phyloP scores from a whole-genome alignment of 2,888 invertebrate genomes.

The Drosophila lutescens region DNA sequence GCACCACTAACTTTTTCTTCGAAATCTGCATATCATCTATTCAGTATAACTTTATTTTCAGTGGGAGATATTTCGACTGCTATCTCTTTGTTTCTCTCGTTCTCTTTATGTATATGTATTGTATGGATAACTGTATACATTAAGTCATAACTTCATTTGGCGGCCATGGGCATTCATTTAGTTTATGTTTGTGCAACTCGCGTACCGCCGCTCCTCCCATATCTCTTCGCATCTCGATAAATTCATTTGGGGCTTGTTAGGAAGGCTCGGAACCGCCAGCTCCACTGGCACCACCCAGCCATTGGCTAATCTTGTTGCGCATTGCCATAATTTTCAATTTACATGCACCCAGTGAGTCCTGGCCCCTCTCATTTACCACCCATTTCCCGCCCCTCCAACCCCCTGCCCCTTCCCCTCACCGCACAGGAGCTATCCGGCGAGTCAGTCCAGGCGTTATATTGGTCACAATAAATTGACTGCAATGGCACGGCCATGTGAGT shows the following conservation, averaged over 20 bases:
- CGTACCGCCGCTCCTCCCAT: conserved; percentile 15
- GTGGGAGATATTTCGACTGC: conserved; percentile 3
- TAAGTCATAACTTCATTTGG: conserved; percentile 72
- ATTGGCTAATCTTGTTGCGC: conserved; percentile 77
- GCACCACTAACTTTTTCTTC: background rate
- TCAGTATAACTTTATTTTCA: conserved; percentile 4
- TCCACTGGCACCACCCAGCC: conserved; percentile 39
- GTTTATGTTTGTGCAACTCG: conserved; percentile 59
- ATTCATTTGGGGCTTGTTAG: conserved; percentile 62
- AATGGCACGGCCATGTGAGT: conserved; percentile 15
- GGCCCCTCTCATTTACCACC: background rate
- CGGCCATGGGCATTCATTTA: conserved; percentile 56
- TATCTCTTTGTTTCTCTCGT: background rate
- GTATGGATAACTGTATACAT: conserved; percentile 52
- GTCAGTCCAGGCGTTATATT: conserved; percentile 49
- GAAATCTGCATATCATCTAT: conserved; percentile 16
- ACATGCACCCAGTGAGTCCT: conserved; percentile 58
- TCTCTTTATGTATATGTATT: conserved; percentile 1
- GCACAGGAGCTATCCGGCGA: conserved; percentile 23
- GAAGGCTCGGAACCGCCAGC: conserved; percentile 19
- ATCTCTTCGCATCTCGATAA: conserved; percentile 54
- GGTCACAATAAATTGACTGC: conserved; percentile 43
- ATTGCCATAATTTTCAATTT: conserved; percentile 79
- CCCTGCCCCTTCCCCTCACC: background rate
- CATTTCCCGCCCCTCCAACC: background rate